These are phyloP conservation scores for Perccottus glenii DNA, from an alignment of 2,113 vertebrate species.

Conservation along the genomic window DNA sequence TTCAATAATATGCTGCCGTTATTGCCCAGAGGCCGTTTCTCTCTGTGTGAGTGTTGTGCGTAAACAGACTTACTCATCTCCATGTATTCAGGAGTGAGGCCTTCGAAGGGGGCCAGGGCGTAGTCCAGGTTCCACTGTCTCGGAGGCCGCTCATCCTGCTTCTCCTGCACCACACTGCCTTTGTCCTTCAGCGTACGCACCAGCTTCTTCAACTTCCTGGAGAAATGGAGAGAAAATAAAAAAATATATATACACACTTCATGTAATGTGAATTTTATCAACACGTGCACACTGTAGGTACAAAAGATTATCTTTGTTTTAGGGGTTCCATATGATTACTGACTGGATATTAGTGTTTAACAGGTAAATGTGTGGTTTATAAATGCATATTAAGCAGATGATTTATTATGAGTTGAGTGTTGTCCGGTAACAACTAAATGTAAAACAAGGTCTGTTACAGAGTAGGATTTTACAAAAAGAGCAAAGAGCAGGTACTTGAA, in stretches of 20 bases:
- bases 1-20: neutral
- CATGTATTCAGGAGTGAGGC: conserved; percentile 97
- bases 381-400: too few relatives aligned
- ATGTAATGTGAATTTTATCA: neutral
- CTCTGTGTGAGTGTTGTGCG: neutral
- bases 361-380: too few relatives aligned
- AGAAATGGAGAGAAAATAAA: neutral
- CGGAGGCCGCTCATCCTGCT: conserved; percentile 75
- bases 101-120: conserved; percentile 89
- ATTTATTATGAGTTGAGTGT: too few relatives aligned
- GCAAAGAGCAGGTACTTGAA: too few relatives aligned
- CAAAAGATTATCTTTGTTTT: too few relatives aligned
- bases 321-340: too few relatives aligned
- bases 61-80: conserved; percentile 91
- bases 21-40: neutral
- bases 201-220: conserved; percentile 94
- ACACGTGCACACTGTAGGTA: too few relatives aligned
- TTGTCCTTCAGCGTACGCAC: conserved; percentile 89
- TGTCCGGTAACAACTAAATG: too few relatives aligned
- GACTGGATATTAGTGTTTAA: too few relatives aligned
- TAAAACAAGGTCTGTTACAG: too few relatives aligned
- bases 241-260: too few relatives aligned
- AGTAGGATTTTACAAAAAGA: too few relatives aligned
- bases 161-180: conserved; percentile 73
- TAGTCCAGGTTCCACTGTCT: conserved; percentile 95